Evolutionary conservation across 2,113 vertebrate genomes (phyloP), one percentile per base, ranked within the genome.

Genomic region (Nothoprocta pentlandii): DNA sequence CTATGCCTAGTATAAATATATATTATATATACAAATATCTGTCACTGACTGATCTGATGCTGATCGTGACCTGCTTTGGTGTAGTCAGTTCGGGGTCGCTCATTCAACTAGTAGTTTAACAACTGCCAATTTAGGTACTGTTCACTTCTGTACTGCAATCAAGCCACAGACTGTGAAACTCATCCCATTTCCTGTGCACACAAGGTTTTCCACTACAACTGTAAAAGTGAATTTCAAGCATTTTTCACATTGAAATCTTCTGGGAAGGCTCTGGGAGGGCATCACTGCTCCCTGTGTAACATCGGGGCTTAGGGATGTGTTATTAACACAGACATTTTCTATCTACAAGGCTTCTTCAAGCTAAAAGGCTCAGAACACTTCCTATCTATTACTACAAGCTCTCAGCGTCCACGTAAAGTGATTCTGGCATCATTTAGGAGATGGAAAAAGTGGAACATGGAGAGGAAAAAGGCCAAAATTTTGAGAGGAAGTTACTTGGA

Each of bases 381-480:
- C 85, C 58, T 58, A 84, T 68, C 44, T 73, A 80, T 82, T 93
- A 94, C 30, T 92, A 77, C 89, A 92, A 64, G 15, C 17, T 59
- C 85, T 84, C 74, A 85, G 62, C 44, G 47, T 86, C 67, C 22
- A 70, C 87, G 66, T 32, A 69, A 85, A 73, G 42, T 77, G 49
- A 87, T 87, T 51, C n/a, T 82, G 59, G 68, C 51, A 87, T 67
- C 3, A 5, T 80, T 94, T 91, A 85, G 56, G 49, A 91, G 68
- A 49, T 22, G 30, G 63, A 54, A 89, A 92, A 89, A 70, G 23
- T 42, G 42, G 21, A 25, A 76, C 30, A 69, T 9, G 12, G 46
- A 87, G 41, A 89, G 36, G 30, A 42, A 74, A 64, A 89, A 59
- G n/a, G 23, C 26, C 22, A 80, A 85, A 64, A 36, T 16, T 25